Evolutionary conservation across 2,888 invertebrate species (phyloP).

Genomic region (Gisinianus flammeolus): DNA sequence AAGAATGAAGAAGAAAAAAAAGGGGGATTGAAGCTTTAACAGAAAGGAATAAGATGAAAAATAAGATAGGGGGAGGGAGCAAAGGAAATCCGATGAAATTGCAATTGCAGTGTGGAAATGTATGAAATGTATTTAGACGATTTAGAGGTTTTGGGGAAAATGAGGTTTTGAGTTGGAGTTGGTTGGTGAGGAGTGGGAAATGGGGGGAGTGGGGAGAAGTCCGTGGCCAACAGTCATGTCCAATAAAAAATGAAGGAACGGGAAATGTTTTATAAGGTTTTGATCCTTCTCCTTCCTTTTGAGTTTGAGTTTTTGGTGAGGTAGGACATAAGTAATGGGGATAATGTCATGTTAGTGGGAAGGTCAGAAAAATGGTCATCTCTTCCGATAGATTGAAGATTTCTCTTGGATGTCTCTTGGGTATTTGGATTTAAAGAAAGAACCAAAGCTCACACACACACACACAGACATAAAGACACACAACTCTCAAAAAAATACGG

Average conservation of each 20-base stretch:
- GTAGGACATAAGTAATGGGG: slow-evolving; percentile 21
- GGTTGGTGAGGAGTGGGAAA: neutral
- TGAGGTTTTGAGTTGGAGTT: neutral
- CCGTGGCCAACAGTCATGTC: too few species aligned
- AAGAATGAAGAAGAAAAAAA: neutral
- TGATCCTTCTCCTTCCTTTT: neutral
- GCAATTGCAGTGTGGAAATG: neutral
- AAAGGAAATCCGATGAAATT: slow-evolving; percentile 16
- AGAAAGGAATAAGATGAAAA: too few species aligned
- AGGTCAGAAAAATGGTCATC: slow-evolving; percentile 2
- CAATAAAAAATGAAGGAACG: too few species aligned
- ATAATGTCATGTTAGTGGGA: slow-evolving; percentile 24
- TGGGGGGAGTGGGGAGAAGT: neutral
- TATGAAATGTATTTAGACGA: too few species aligned
- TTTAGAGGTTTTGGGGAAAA: neutral
- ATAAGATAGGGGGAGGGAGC: neutral
- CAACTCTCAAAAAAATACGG: neutral
- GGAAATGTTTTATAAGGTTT: too few species aligned
- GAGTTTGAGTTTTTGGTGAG: neutral
- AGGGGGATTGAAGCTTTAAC: neutral
- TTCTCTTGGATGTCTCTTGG: too few species aligned
- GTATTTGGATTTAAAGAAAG: too few species aligned
- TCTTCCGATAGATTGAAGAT: slow-evolving; percentile 2
- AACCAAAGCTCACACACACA: too few species aligned
- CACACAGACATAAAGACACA: too few species aligned